phyloP scores from a whole-genome alignment of 2,888 invertebrate species.

The Argyresthia goedartella region DNA sequence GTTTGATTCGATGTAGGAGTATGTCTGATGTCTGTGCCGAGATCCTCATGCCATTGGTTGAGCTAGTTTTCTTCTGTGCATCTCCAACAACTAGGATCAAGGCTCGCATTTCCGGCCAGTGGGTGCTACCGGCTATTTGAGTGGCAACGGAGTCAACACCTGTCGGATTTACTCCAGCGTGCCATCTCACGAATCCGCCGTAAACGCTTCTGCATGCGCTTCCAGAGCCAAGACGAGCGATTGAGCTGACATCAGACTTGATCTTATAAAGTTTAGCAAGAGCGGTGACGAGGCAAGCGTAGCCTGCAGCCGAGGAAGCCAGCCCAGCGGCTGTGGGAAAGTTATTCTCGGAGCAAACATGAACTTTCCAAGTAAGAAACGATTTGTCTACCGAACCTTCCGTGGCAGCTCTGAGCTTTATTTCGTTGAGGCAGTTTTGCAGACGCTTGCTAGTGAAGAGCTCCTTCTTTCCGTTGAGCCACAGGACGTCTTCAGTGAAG shows the following conservation, averaged over 20 bases:
- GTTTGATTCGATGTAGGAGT: constrained; percentile 78
- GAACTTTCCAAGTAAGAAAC: constrained; percentile 78
- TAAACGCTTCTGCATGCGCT: constrained; percentile 96
- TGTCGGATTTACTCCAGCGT: constrained; percentile 73
- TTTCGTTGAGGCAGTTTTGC: constrained; percentile 77
- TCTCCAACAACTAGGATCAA: constrained; percentile 92
- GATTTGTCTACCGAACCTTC: constrained; percentile 45
- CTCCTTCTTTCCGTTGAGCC: constrained; percentile 91
- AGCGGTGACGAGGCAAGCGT: constrained; percentile 90
- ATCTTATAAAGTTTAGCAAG: constrained; percentile 82
- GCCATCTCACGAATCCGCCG: constrained; percentile 97
- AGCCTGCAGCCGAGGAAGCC: constrained; percentile 98
- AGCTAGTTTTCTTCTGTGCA: constrained; percentile 84
- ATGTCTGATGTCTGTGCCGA: constrained; percentile 86
- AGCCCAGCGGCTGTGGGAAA: constrained; percentile 99
- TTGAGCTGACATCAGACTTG: constrained; percentile 77
- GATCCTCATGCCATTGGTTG: constrained; percentile 90
- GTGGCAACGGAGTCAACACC: constrained; percentile 84
- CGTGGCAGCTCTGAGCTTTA: constrained; percentile 44
- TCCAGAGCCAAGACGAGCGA: constrained; percentile 92
- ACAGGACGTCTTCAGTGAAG: constrained; percentile 83
- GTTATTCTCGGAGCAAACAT: constrained; percentile 92
- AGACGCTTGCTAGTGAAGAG: constrained; percentile 79
- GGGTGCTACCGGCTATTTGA: constrained; percentile 77
- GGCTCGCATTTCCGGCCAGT: constrained; percentile 94